Conservation (phyloP, 2,888 invertebrate species). For the Dryobotodes eremita region DNA sequence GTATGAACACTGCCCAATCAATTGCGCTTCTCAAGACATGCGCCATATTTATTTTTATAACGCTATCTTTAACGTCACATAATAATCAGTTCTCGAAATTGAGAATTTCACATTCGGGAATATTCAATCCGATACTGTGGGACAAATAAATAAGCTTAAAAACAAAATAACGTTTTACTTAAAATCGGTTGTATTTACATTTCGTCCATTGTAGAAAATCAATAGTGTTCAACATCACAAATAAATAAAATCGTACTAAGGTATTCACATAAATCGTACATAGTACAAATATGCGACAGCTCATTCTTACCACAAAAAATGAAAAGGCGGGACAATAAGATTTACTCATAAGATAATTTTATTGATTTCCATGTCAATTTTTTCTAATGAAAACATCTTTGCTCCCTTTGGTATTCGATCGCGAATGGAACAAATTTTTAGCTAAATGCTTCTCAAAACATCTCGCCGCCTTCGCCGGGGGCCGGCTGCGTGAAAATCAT, state of each 20-base stretch:
- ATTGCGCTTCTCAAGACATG: constrained; percentile 68
- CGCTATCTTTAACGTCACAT: constrained; percentile 69
- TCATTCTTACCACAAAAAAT: constrained; percentile 85
- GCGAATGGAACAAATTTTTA: constrained; percentile 79
- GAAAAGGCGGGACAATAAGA: constrained; percentile 87
- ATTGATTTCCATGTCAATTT: constrained; percentile 84
- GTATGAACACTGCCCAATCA: constrained; percentile 70
- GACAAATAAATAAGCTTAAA: constrained; percentile 88
- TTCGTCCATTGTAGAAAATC: constrained; percentile 91
- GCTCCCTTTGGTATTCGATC: constrained; percentile 84
- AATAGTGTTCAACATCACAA: constrained; percentile 91
- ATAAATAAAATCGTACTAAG: constrained; percentile 91
- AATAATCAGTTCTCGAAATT: constrained; percentile 60
- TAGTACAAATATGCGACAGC: constrained; percentile 87
- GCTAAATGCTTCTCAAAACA: constrained; percentile 81
- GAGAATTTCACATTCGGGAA: constrained; percentile 59
- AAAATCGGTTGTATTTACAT: constrained; percentile 91
- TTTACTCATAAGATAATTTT: constrained; percentile 84
- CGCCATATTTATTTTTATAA: constrained; percentile 79
- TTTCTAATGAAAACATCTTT: constrained; percentile 78
- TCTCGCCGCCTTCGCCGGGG: constrained; percentile 69
- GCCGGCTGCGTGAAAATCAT: constrained; percentile 60
- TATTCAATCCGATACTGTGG: constrained; percentile 64
- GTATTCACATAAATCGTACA: constrained; percentile 89
- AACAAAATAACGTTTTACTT: constrained; percentile 91